Conservation (phyloP, 2,113 vertebrate species). For the Platichthys flesus region DNA sequence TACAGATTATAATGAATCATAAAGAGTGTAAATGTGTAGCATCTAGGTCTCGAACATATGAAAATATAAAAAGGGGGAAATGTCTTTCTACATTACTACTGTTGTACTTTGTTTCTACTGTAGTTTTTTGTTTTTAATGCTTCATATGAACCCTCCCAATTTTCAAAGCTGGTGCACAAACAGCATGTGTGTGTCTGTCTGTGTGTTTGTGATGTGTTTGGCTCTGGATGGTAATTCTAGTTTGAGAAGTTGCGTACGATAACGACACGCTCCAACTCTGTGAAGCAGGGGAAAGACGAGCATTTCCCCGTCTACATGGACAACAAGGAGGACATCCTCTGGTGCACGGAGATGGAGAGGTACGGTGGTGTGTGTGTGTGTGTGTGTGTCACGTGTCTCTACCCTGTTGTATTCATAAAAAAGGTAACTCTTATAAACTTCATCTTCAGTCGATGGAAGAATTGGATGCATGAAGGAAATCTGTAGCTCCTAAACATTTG, state of each 20-base stretch:
- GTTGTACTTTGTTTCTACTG: too few relatives aligned
- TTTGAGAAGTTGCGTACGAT: conserved; percentile 99
- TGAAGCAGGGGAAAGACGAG: conserved; percentile 99
- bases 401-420: too few relatives aligned
- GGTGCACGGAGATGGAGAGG: conserved; percentile 99
- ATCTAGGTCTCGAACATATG: too few relatives aligned
- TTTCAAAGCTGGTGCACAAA: conserved; percentile 14
- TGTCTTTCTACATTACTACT: too few relatives aligned
- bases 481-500: too few relatives aligned
- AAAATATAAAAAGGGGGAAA: too few relatives aligned
- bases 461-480: too few relatives aligned
- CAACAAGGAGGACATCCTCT: conserved; percentile 98
- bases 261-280: conserved; percentile 99
- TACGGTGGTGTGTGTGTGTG: conserved; percentile 59
- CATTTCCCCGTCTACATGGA: conserved; percentile 99
- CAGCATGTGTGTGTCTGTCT: conserved; percentile 34
- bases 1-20: neutral
- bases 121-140: too few relatives aligned
- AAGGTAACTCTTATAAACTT: too few relatives aligned
- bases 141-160: neutral
- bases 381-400: neutral
- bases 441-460: too few relatives aligned
- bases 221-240: conserved; percentile 84
- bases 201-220: conserved; percentile 53
- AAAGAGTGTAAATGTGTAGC: neutral